Base-by-base conservation (phyloP, 2,888 invertebrate genomes). In the Apamea crenata region DNA sequence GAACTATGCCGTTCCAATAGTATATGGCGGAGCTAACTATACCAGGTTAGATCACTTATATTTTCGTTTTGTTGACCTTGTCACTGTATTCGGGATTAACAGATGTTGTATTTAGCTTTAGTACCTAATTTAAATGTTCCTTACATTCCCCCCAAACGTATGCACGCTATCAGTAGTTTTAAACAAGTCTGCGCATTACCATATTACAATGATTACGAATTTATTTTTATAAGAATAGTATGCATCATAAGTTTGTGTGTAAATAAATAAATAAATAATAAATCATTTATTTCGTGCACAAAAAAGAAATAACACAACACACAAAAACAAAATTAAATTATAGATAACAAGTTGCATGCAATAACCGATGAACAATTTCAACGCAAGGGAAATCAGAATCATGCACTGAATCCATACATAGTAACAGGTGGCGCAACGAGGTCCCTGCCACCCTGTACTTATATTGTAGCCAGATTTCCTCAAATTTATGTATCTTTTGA, bases 11-110 rank as follows among this genome's bases (percentile, higher is more conserved):
- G 90, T 96, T 12, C 95, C 95, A 6, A 90, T 96, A 53, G 95
- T 96, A 0, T 95, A 89, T 77, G 95, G 96, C 21, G 94, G 90
- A 4, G 95, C 96, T 18, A 93, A 96, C 81, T 96, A 96, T 79
- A 91, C 94, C 36, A 94, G 95, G 96, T 95, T 3, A 53, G 59
- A 32, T 68, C 25, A 61, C 1, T 14, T 29, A 36, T 40, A 6
- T 36, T 29, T 18, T 40, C 1, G 18, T 63, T 6, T 50, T n/a
- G 5, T n/a, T 74, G 12, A 21, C 18, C 25, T 36, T 4, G 1
- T 32, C 1, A 14, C 7, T 10, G 21, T n/a, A n/a, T 56, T 56
- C 36, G 1, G n/a, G 47, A 25, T 70, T 32, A 25, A 2, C 50
- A 32, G 2, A 14, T 50, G 29, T 14, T 16, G 5, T 32, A 47